Conservation (phyloP, 2,797 vertebrate species). For the Enteromius argenteus region DNA sequence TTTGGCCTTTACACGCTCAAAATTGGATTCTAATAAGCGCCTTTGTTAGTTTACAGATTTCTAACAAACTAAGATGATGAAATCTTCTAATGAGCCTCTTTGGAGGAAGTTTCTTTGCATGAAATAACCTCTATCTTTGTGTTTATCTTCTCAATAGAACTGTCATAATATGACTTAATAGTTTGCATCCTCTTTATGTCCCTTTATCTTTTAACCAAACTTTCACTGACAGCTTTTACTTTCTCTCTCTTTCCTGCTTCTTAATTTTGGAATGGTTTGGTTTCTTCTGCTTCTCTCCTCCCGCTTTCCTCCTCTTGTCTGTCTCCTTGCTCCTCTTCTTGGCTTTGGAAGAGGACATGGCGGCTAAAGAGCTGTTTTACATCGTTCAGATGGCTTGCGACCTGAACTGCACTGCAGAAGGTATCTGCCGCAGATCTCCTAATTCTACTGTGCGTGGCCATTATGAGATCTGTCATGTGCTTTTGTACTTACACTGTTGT, state of each 20-base stretch:
- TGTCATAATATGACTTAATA: slow-evolving; percentile 31
- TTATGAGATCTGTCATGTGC: slow-evolving; percentile 71
- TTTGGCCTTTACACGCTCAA: slow-evolving; percentile 30
- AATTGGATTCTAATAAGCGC: slow-evolving; percentile 16
- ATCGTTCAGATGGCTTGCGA: slow-evolving; percentile 99
- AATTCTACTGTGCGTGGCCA: slow-evolving; percentile 74
- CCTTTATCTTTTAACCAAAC: slow-evolving; percentile 67
- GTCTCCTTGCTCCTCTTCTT: slow-evolving; percentile 72
- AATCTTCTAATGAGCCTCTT: slow-evolving; percentile 31
- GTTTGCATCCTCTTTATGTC: slow-evolving; percentile 59
- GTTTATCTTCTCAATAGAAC: slow-evolving; percentile 29
- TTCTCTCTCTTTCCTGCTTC: slow-evolving; percentile 60
- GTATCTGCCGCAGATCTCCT: slow-evolving; percentile 95
- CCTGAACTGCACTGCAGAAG: slow-evolving; percentile 99
- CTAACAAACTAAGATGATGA: background rate
- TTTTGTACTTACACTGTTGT: slow-evolving; percentile 61
- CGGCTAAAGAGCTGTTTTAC: slow-evolving; percentile 97
- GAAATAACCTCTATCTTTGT: slow-evolving; percentile 25
- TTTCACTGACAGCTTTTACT: slow-evolving; percentile 72
- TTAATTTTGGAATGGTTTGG: slow-evolving; percentile 47
- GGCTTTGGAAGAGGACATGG: slow-evolving; percentile 92
- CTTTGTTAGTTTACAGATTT: background rate
- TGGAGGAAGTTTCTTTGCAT: slow-evolving; percentile 31
- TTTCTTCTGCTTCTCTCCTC: slow-evolving; percentile 32
- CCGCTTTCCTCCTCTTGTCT: slow-evolving; percentile 63